Evolutionary conservation across 2,113 vertebrate species (phyloP).

Genomic region (Steatornis caripensis): DNA sequence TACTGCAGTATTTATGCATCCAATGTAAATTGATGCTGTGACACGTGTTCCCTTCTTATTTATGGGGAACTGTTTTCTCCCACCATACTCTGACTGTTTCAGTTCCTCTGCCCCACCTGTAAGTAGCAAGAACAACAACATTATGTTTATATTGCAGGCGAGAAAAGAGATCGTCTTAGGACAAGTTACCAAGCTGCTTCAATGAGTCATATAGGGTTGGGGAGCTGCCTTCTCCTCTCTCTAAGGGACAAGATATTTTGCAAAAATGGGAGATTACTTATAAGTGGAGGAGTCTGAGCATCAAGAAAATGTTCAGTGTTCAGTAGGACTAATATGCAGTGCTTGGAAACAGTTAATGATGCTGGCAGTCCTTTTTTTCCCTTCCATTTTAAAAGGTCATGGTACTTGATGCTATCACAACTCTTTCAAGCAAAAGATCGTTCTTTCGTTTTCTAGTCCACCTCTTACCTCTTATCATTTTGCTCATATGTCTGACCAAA

Average conservation of each 20-base stretch:
- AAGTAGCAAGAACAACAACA: not conserved
- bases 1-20: not conserved
- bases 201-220: not conserved
- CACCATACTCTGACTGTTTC: not conserved
- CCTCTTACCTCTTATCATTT: not conserved
- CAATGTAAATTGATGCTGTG: not conserved
- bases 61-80: not conserved
- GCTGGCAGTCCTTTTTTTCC: not conserved
- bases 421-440: not conserved
- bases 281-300: not conserved
- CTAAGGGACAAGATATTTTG: not conserved
- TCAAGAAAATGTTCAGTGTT: not conserved
- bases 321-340: not conserved
- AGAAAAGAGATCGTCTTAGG: not conserved
- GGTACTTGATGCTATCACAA: not conserved
- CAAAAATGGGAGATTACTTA: not conserved
- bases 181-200: not conserved
- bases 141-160: not conserved
- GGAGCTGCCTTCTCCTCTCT: not conserved
- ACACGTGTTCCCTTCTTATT: not conserved
- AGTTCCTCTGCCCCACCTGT: not conserved
- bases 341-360: not conserved
- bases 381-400: not conserved
- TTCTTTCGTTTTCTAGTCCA: not conserved
- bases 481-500: not conserved